These are phyloP conservation scores for Venturia canescens DNA, from an alignment of 1,140 invertebrate species.

Conservation along the genomic window DNA sequence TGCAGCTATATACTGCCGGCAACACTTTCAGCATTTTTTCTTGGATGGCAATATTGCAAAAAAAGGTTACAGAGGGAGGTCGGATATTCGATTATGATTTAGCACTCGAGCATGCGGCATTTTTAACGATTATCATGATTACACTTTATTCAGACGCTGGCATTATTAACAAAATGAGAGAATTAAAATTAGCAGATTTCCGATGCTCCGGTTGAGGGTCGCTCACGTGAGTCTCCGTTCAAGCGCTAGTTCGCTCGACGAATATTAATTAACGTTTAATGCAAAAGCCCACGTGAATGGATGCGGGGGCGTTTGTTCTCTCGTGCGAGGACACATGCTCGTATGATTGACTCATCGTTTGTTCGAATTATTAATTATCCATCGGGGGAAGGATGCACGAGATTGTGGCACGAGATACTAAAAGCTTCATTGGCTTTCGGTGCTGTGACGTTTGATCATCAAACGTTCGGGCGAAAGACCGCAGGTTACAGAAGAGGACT, in stretches of 20 bases:
- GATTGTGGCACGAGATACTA: neutral
- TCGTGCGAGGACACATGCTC: neutral
- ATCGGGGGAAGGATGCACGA: neutral
- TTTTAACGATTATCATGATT: too few species aligned
- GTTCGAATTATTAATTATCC: conserved; percentile 40
- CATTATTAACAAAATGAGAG: too few species aligned
- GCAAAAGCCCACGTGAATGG: neutral
- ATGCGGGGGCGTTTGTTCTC: neutral
- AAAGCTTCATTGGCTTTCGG: conserved; percentile 10
- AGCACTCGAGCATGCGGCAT: too few species aligned
- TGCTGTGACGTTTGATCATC: conserved; percentile 20
- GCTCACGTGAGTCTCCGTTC: too few species aligned
- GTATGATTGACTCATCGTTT: conserved; percentile 27
- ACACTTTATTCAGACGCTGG: too few species aligned
- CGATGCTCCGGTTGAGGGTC: too few species aligned
- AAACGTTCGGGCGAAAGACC: conserved; percentile 12
- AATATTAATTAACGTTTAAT: conserved; percentile 16
- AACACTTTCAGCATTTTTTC: too few species aligned
- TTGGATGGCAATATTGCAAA: too few species aligned
- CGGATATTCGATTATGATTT: too few species aligned
- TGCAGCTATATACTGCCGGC: too few species aligned
- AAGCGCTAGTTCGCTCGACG: neutral
- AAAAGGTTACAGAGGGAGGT: too few species aligned
- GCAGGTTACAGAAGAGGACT: neutral
- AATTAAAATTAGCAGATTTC: too few species aligned